phyloP scores from a whole-genome alignment of 2,888 invertebrate species.

The Syrphus vitripennis region DNA sequence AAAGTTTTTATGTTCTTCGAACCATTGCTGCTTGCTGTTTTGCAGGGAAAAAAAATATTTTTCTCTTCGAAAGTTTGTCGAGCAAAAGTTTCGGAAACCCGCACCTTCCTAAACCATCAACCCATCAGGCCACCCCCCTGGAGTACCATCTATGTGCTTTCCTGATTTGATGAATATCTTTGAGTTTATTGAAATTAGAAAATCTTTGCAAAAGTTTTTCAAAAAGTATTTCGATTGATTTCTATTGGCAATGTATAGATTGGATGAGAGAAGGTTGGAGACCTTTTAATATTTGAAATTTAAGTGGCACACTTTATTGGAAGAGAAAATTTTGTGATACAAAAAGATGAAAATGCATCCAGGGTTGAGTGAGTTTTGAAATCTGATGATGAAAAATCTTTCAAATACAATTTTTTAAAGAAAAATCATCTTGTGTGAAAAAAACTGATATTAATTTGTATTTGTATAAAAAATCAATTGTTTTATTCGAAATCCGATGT shows the following conservation, averaged over 20 bases:
- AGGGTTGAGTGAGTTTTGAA: no score
- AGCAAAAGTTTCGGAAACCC: conserved; percentile 52
- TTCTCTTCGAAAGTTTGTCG: conserved; percentile 54
- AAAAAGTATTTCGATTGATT: conserved; percentile 69
- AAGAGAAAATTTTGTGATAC: no score
- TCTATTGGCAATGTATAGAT: conserved; percentile 62
- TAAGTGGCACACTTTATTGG: not conserved
- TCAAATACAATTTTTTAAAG: no score
- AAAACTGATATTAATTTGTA: no score
- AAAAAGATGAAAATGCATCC: no score
- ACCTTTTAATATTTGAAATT: conserved; percentile 10
- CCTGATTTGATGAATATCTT: conserved; percentile 71
- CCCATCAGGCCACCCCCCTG: not conserved
- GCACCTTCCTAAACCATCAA: conserved; percentile 14
- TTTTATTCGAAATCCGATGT: no score
- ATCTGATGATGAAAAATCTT: no score
- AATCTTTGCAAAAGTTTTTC: conserved; percentile 58
- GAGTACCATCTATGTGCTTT: not conserved
- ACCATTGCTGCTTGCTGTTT: conserved; percentile 46
- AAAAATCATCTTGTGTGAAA: no score
- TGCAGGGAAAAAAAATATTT: conserved; percentile 53
- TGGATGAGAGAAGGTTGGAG: not conserved
- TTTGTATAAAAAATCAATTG: no score
- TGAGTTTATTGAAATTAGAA: conserved; percentile 72
- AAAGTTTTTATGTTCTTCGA: conserved; percentile 68